These are phyloP conservation scores for Heliconius charithonia DNA, from an alignment of 2,888 invertebrate species.

Conservation along the genomic window DNA sequence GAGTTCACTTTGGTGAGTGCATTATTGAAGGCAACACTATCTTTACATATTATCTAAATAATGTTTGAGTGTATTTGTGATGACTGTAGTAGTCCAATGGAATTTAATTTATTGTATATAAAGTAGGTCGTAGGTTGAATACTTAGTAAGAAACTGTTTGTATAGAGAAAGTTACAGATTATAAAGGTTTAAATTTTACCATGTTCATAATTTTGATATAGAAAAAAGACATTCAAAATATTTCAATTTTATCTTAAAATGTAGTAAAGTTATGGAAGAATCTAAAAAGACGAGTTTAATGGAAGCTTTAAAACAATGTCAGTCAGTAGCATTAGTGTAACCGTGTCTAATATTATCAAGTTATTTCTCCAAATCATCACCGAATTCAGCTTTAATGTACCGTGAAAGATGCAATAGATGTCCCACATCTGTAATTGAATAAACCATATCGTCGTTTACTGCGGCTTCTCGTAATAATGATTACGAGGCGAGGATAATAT, in stretches of 20 bases:
- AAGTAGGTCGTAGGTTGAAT: not conserved
- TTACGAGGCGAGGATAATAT: too few relatives aligned
- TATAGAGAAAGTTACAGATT: not conserved
- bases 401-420: slow-evolving; percentile 38
- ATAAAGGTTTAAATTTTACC: too few relatives aligned
- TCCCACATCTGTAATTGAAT: slow-evolving; percentile 62
- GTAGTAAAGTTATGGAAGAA: not conserved
- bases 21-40: slow-evolving; percentile 30
- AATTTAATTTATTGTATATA: not conserved
- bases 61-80: not conserved
- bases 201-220: too few relatives aligned
- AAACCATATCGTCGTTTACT: slow-evolving; percentile 68
- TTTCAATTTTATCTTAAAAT: not conserved
- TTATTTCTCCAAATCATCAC: slow-evolving; percentile 37
- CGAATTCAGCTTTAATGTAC: slow-evolving; percentile 36
- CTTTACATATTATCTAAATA: slow-evolving; percentile 19
- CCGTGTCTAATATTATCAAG: slow-evolving; percentile 18
- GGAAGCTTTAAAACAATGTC: slow-evolving; percentile 12
- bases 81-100: not conserved
- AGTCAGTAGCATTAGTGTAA: slow-evolving; percentile 22
- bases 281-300: not conserved
- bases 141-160: not conserved
- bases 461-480: slow-evolving; percentile 60
- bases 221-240: not conserved
- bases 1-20: slow-evolving; percentile 35